phyloP scores from a whole-genome alignment of 2,888 invertebrate genomes.

The Mermis nigrescens region DNA sequence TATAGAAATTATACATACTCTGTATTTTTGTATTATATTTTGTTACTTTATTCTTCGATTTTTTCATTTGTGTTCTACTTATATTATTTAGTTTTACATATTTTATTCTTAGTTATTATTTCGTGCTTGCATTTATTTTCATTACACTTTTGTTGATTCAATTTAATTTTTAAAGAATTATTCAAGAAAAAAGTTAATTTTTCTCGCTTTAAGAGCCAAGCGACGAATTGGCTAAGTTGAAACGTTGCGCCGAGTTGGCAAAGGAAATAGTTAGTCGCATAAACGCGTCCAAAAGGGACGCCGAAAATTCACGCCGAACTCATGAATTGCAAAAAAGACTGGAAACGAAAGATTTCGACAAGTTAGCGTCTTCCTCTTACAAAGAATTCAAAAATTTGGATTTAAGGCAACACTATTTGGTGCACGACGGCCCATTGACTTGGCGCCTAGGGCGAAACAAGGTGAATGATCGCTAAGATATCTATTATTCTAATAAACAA shows the following conservation, averaged over 20 bases:
- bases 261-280: conserved; percentile 58
- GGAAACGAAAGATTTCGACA: conserved; percentile 34
- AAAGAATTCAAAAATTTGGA: conserved; percentile 29
- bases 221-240: conserved; percentile 33
- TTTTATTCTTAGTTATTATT: background rate
- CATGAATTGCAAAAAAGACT: conserved; percentile 31
- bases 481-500: background rate
- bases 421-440: conserved; percentile 61
- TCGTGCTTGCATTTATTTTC: background rate
- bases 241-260: conserved; percentile 52
- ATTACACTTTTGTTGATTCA: no score
- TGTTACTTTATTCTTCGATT: no score
- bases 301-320: conserved; percentile 40
- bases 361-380: conserved; percentile 15
- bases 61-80: no score
- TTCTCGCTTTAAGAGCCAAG: conserved; percentile 24
- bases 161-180: background rate
- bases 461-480: conserved; percentile 14
- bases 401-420: conserved; percentile 45
- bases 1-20: no score
- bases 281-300: conserved; percentile 60
- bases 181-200: conserved; percentile 20
- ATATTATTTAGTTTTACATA: background rate
- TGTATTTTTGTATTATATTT: no score
- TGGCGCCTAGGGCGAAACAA: conserved; percentile 46